Percentiles rank a stretch among this genome's conserved stretches.
phyloP scores from a whole-genome alignment of 2,888 invertebrate species.

The Tipula helvola region DNA sequence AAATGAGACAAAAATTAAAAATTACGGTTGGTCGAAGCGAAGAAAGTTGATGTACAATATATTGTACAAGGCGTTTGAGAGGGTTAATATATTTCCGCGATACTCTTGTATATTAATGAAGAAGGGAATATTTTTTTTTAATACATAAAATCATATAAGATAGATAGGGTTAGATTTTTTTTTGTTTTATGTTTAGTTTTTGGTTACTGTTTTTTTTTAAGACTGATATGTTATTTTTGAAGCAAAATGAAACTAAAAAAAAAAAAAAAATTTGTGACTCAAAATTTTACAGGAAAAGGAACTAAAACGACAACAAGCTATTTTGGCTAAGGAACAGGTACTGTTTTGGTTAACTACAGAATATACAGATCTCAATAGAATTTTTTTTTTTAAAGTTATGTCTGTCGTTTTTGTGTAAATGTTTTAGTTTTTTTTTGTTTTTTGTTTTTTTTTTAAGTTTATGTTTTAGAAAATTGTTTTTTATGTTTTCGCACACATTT shows the following conservation, averaged over 20 bases:
- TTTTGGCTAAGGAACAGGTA: constrained; percentile 86
- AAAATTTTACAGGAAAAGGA: constrained; percentile 65
- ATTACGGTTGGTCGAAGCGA: too few relatives aligned
- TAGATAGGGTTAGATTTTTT: not conserved
- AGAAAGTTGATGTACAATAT: too few relatives aligned
- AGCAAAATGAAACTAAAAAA: not conserved
- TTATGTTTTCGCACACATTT: not conserved
- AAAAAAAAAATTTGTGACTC: not conserved
- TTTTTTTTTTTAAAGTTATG: not conserved
- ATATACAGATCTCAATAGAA: not conserved
- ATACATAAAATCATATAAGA: not conserved
- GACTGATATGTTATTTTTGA: not conserved
- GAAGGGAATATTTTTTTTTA: not conserved
- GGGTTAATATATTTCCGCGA: not conserved
- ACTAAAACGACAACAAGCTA: constrained; percentile 77
- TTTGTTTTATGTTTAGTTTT: not conserved
- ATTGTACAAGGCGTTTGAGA: too few relatives aligned
- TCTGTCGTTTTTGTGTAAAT: constrained; percentile 5
- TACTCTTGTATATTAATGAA: not conserved
- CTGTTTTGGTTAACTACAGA: not conserved
- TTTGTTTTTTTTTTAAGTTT: not conserved
- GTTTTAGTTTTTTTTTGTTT: not conserved
- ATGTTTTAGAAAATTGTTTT: not conserved
- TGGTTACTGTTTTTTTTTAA: not conserved
- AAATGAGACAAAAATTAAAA: too few relatives aligned